phyloP scores from a whole-genome alignment of 1,140 invertebrate species.

The Zophobas atratus region DNA sequence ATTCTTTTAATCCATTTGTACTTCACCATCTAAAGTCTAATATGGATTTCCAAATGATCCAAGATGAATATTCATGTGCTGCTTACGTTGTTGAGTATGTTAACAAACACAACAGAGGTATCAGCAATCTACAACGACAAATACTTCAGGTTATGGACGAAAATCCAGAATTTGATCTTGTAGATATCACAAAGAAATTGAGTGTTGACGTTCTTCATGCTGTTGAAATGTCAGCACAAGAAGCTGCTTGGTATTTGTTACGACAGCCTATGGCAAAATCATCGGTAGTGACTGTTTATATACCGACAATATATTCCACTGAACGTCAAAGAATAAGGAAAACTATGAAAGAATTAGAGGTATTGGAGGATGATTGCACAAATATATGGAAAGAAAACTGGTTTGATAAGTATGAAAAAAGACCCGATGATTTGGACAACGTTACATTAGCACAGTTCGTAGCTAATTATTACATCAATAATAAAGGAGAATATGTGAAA shows the following conservation, averaged over 20 bases:
- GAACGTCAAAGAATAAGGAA: conserved; percentile 63
- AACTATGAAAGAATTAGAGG: conserved; percentile 53
- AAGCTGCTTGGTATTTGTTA: conserved; percentile 63
- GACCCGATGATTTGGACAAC: conserved; percentile 56
- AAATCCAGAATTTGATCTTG: conserved; percentile 64
- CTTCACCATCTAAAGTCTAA: conserved; percentile 46
- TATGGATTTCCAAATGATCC: conserved; percentile 65
- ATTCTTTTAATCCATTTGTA: conserved; percentile 64
- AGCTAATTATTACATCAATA: conserved; percentile 57
- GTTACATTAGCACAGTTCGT: conserved; percentile 61
- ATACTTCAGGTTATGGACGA: conserved; percentile 61
- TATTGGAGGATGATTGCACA: conserved; percentile 53
- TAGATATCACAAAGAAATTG: conserved; percentile 62
- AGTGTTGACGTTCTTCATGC: conserved; percentile 57
- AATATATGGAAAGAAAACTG: conserved; percentile 63
- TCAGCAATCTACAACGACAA: conserved; percentile 61
- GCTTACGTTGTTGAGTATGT: conserved; percentile 65
- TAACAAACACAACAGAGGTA: conserved; percentile 66
- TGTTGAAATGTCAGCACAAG: conserved; percentile 60
- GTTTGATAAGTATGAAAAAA: conserved; percentile 61
- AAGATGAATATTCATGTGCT: conserved; percentile 65
- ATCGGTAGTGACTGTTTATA: conserved; percentile 54
- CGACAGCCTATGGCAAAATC: conserved; percentile 60
- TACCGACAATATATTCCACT: conserved; percentile 65
- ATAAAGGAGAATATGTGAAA: conserved; percentile 55